A percentile compares a stretch with the other conserved stretches of the same genome.
These are phyloP conservation scores for Melierax canorus DNA, from an alignment of 2,113 vertebrate genomes.

Conservation along the genomic window DNA sequence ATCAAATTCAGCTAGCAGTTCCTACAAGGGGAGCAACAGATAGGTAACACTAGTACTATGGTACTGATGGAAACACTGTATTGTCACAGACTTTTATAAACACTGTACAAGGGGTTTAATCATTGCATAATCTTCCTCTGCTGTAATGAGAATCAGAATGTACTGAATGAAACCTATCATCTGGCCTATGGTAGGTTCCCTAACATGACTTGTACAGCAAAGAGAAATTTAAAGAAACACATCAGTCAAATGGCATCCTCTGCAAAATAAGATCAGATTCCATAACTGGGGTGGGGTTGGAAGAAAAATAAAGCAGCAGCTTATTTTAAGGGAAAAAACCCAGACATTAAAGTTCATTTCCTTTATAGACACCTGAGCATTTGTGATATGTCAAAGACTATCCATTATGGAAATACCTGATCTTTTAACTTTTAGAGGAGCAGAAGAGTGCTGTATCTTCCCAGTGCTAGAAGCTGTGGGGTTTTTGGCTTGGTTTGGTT, in stretches of 20 bases:
- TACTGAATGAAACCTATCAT: background rate
- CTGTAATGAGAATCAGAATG: background rate
- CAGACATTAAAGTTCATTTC: background rate
- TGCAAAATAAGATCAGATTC: background rate
- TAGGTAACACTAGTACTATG: background rate
- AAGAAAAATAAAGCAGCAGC: background rate
- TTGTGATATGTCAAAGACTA: background rate
- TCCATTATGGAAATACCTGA: background rate
- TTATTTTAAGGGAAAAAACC: background rate
- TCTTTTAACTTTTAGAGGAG: background rate
- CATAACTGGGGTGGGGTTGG: background rate
- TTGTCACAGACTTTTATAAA: background rate
- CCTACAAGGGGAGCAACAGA: slow-evolving; percentile 55
- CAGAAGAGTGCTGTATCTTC: background rate
- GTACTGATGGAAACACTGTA: background rate
- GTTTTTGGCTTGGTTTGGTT: background rate
- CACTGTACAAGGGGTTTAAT: background rate
- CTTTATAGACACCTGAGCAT: background rate
- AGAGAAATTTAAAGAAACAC: background rate
- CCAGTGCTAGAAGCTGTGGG: background rate
- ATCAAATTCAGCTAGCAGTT: slow-evolving; percentile 74
- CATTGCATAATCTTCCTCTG: background rate
- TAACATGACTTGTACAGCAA: background rate
- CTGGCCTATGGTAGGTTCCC: background rate
- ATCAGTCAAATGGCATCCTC: background rate